Evolutionary conservation across 2,797 vertebrate species (phyloP).

Genomic region (Muscicapa comitata): DNA sequence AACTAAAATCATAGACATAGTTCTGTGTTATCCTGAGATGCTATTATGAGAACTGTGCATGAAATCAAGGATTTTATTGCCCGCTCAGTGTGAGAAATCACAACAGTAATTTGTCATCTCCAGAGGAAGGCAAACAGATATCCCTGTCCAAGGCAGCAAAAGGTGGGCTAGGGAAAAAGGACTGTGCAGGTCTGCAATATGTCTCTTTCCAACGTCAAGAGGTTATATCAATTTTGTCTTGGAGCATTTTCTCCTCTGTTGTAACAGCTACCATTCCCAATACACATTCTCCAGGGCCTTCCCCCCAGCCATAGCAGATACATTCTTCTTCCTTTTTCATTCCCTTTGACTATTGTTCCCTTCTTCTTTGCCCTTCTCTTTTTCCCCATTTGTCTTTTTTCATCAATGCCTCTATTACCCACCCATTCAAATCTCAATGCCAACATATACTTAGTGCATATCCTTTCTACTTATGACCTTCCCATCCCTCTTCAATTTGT

Average conservation of each 20-base stretch:
- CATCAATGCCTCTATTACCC: background rate
- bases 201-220: background rate
- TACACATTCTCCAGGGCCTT: background rate
- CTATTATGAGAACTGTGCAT: background rate
- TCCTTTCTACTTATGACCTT: background rate
- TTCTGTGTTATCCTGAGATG: background rate
- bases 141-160: background rate
- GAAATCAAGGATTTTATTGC: background rate
- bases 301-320: background rate
- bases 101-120: background rate
- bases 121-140: background rate
- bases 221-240: background rate
- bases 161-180: background rate
- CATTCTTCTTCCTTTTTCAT: background rate
- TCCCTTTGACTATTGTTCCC: background rate
- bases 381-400: background rate
- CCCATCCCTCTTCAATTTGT: background rate
- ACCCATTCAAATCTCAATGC: background rate
- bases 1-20: background rate
- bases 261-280: background rate
- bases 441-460: background rate
- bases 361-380: background rate
- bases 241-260: background rate
- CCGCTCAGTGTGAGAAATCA: background rate
- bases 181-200: background rate